Base-by-base conservation (phyloP, 2,113 vertebrate genomes). In the Gallinago media region DNA sequence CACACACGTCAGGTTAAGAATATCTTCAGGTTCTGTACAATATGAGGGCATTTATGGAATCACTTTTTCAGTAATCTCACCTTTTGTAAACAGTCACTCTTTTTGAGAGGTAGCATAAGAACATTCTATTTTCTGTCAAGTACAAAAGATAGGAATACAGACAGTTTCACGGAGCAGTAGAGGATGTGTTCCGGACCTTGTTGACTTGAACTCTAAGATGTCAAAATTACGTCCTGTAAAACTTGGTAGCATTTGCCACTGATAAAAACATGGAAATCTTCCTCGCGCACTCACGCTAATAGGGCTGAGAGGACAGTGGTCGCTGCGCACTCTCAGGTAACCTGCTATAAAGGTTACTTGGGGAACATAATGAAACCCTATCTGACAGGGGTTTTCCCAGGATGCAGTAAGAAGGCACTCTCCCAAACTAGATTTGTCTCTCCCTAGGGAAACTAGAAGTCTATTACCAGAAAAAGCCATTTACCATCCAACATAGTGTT, bases 401-500 rank as follows among this genome's bases (percentile, higher is more conserved):
- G 36, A 25, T 34, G 14, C 9, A 58, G 22, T 15, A 40, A 73
- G 36, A 36, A 15, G 22, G 26, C 44, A 40, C 32, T 26, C 38
- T 32, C 58, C 15, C 61, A 68, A 44, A 63, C 4, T 18, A 32
- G 12, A 61, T 34, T 44, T 56, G 1, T 11, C 16, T 32, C 4
- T 46, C 22, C 59, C 7, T 19, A 42, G 18, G 26, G 15, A 89
- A 84, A 63, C 11, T 7, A 34, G 25, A 20, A 26, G 5, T 12
- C 23, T 32, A 12, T 11, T 59, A 36, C 8, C 26, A 52, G 27
- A 11, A 31, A 44, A 65, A 49, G 18, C 2, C 49, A 46, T 1
- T 3, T 20, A 34, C 1, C 15, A 22, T 7, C 29, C 50, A 31
- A 18, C 0, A 1, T 2, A 6, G 20, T 1, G 0, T 21, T 8